Conservation (phyloP, 2,888 invertebrate species). For the Cosmia pyralina region DNA sequence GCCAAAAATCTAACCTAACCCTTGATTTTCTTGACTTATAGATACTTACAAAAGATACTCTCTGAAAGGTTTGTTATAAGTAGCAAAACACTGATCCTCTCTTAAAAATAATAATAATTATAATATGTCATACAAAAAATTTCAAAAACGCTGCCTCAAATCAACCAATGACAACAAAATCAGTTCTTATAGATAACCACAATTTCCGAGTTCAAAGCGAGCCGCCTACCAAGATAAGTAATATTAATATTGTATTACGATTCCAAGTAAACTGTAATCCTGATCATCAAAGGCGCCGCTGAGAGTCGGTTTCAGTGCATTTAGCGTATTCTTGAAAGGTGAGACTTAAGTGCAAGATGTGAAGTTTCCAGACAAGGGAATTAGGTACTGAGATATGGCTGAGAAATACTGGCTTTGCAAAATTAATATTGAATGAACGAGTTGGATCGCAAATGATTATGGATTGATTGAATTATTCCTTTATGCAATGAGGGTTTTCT, state of each 20-base stretch:
- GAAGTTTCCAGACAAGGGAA: constrained; percentile 39
- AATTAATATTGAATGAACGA: not conserved
- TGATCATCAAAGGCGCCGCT: constrained; percentile 71
- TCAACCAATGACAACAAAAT: constrained; percentile 52
- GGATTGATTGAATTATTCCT: too few relatives aligned
- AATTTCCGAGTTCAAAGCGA: constrained; percentile 58
- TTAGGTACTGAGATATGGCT: constrained; percentile 24
- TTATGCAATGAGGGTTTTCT: too few relatives aligned
- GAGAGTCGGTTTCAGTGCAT: constrained; percentile 66
- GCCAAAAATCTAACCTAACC: not conserved
- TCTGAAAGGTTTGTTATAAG: not conserved
- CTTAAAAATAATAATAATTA: not conserved
- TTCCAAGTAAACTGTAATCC: constrained; percentile 77
- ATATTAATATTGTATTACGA: constrained; percentile 74
- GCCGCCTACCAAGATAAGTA: constrained; percentile 67
- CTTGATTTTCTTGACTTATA: not conserved
- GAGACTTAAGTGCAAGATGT: constrained; percentile 56
- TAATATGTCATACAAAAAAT: not conserved
- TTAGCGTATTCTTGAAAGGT: constrained; percentile 67
- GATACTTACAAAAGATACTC: not conserved
- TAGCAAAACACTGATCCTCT: not conserved
- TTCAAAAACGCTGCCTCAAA: constrained; percentile 18
- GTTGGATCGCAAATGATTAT: not conserved
- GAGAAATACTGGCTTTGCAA: constrained; percentile 3
- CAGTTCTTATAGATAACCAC: constrained; percentile 56